Conservation (phyloP, 1,140 invertebrate genomes). For the Oryzaephilus surinamensis region DNA sequence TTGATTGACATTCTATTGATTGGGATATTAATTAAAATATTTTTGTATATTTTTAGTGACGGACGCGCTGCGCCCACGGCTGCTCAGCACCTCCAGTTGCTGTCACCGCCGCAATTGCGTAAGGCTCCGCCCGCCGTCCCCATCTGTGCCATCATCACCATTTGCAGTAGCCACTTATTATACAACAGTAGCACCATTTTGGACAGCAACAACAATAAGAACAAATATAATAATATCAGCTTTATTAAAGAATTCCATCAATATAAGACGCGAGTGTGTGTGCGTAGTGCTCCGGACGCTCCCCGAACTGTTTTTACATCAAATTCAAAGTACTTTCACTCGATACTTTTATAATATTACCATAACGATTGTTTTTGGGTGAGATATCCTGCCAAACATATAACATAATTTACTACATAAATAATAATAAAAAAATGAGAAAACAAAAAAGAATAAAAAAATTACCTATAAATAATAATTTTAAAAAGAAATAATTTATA, state of each 20-base stretch:
- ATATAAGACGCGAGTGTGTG: slow-evolving; percentile 20
- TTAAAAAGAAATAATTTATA: slow-evolving; percentile 21
- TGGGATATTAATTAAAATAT: background rate
- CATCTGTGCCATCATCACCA: slow-evolving; percentile 1
- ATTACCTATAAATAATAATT: slow-evolving; percentile 27
- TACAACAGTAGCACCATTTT: slow-evolving; percentile 13
- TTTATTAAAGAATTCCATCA: slow-evolving; percentile 1
- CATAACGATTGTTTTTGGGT: slow-evolving; percentile 33
- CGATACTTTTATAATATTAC: slow-evolving; percentile 33
- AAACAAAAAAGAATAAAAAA: too few relatives aligned
- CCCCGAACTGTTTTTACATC: slow-evolving; percentile 31
- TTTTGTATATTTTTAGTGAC: slow-evolving; percentile 29
- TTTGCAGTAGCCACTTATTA: slow-evolving; percentile 6
- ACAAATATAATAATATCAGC: slow-evolving; percentile 7
- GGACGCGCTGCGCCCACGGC: slow-evolving; percentile 35
- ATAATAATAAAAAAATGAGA: slow-evolving; percentile 28
- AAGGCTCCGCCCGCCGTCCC: slow-evolving; percentile 14
- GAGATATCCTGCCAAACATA: slow-evolving; percentile 37
- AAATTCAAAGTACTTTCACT: slow-evolving; percentile 31
- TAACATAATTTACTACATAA: slow-evolving; percentile 27
- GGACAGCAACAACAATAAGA: slow-evolving; percentile 6
- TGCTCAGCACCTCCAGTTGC: slow-evolving; percentile 14
- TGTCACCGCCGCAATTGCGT: slow-evolving; percentile 11
- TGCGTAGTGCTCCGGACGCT: slow-evolving; percentile 35
- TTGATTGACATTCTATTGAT: too few relatives aligned